These are phyloP conservation scores for Tetropium fuscum DNA, from an alignment of 2,888 invertebrate genomes.

Conservation along the genomic window DNA sequence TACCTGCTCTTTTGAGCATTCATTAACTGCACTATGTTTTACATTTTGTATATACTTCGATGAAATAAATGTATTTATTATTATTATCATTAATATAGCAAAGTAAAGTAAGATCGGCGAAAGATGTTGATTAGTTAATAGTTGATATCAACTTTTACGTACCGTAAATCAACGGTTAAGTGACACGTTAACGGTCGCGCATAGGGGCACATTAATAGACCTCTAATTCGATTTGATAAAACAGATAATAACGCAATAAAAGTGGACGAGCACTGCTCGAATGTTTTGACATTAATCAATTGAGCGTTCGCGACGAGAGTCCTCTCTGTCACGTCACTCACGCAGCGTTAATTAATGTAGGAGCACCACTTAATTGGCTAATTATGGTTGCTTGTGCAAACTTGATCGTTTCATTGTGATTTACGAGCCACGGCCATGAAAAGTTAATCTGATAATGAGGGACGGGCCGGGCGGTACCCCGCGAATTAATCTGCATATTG, in stretches of 20 bases:
- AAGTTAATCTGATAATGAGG: constrained; percentile 45
- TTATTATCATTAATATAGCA: too few relatives aligned
- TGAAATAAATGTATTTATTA: too few relatives aligned
- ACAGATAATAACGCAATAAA: constrained; percentile 12
- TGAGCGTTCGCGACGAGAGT: not conserved
- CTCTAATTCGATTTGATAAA: constrained; percentile 12
- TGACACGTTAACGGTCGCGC: not conserved
- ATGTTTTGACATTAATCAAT: constrained; percentile 25
- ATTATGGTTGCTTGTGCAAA: constrained; percentile 36
- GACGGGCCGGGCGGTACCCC: constrained; percentile 35
- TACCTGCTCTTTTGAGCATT: too few relatives aligned
- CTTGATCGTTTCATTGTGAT: constrained; percentile 44
- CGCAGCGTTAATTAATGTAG: constrained; percentile 35
- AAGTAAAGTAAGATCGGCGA: too few relatives aligned
- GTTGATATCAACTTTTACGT: not conserved
- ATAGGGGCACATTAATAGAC: constrained; percentile 1
- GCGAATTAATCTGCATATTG: constrained; percentile 34
- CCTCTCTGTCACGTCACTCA: constrained; percentile 16
- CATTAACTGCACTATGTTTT: too few relatives aligned
- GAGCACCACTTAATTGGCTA: constrained; percentile 40
- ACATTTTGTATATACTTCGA: too few relatives aligned
- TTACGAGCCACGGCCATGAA: constrained; percentile 45
- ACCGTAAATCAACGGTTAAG: not conserved
- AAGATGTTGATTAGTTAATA: too few relatives aligned
- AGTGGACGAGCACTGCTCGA: constrained; percentile 9